Conservation (phyloP, 2,888 invertebrate genomes). For the Torymus tubicola region DNA sequence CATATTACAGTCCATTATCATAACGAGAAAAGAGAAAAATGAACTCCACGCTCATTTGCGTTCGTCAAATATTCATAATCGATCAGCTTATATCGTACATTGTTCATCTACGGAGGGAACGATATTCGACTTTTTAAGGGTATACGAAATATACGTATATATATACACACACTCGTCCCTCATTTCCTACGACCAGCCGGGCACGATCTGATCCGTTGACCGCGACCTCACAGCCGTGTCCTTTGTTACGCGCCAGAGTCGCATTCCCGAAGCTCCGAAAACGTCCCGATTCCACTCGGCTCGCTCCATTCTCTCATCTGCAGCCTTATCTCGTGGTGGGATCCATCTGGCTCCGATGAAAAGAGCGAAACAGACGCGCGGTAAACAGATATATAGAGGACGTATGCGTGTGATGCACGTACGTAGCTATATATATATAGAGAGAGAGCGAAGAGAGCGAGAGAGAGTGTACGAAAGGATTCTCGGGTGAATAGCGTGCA, state of each 20-base stretch:
- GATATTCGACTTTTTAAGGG: too few species aligned
- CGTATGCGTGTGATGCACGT: background rate
- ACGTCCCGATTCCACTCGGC: background rate
- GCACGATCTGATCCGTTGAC: too few species aligned
- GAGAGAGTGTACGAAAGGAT: constrained; percentile 11
- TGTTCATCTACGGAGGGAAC: too few species aligned
- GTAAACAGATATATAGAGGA: background rate
- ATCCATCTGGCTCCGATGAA: background rate
- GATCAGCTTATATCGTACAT: too few species aligned
- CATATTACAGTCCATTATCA: too few species aligned
- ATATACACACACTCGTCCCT: too few species aligned
- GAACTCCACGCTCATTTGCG: too few species aligned
- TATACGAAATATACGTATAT: too few species aligned
- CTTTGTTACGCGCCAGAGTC: background rate
- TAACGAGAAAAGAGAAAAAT: too few species aligned
- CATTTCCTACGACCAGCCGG: too few species aligned
- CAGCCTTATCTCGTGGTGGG: background rate
- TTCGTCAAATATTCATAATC: too few species aligned
- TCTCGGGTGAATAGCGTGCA: background rate
- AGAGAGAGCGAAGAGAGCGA: background rate
- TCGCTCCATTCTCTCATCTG: background rate
- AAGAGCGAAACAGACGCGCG: background rate
- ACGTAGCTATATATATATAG: background rate
- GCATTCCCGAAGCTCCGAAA: background rate
- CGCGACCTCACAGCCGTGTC: too few species aligned